Evolutionary conservation across 2,888 invertebrate species (phyloP), one percentile per base, ranked within the genome.

Genomic region (Tromatobia lineatoria): DNA sequence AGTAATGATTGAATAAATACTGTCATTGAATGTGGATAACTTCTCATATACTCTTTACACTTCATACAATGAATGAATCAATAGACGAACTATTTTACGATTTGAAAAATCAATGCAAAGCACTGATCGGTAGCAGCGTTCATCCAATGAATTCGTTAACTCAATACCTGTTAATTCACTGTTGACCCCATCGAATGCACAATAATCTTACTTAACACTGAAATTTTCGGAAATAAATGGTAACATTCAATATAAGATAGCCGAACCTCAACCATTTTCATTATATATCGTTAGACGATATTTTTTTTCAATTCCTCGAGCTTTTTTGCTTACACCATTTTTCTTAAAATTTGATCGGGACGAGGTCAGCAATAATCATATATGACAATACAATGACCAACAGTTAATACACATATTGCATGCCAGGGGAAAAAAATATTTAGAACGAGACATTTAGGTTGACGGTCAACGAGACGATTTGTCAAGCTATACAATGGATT

Each of bases 171-270:
- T 34, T 71, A n/a, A 54, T 54, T 54, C 57, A 71, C 54, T 54
- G 54, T 13, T 71, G 38, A 38, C 64, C 20, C 20, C 38, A 42
- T 20, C 64, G 11, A 18, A 64, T 69, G 10, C 34, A 61, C 67
- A 64, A 84, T 81, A 87, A 87, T 88, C 83, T 85, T 87, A 85
- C 77, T 85, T 74, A 89, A 89, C 87, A 87, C 86, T 83, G 67
- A 87, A 81, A 85, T 87, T 77, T 81, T 64, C 85, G 85, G 75
- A 86, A 90, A 87, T 89, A 86, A 87, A 87, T 86, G 80, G 38
- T 86, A 88, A 88, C 87, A 88, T 85, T 86, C 69, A 86, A 82
- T 84, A 83, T 83, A 86, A 75, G 82, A 77, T 52, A 85, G 76
- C 50, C 79, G 73, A 83, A 86, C 76, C 69, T 74, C 78, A 73